A percentile compares a stretch with the other conserved stretches of the same genome.
Evolutionary conservation across 37 sponge, comb jelly and placozoan genomes (phyloP).

Genomic region (Lycopodina hypogea): DNA sequence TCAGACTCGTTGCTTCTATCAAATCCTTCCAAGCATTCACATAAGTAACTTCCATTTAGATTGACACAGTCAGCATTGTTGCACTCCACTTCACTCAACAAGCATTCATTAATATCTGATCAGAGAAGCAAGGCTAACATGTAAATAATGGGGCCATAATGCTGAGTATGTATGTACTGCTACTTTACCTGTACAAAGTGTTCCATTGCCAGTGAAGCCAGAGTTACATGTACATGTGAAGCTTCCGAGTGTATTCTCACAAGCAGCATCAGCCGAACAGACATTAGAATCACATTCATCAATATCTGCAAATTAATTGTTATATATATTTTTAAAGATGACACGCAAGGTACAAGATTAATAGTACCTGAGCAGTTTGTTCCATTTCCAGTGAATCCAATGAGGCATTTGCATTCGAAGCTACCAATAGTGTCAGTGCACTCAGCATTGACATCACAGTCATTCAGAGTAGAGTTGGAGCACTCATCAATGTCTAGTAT

Average conservation of each 20-base stretch:
- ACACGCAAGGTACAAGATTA: too few relatives aligned
- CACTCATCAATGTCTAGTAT: slow-evolving; percentile 21
- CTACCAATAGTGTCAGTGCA: slow-evolving; percentile 3
- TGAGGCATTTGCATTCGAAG: background rate
- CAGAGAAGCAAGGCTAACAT: background rate
- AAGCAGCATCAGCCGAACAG: slow-evolving; percentile 21
- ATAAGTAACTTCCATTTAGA: slow-evolving; percentile 19
- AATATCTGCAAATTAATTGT: slow-evolving; percentile 6
- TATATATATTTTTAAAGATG: background rate
- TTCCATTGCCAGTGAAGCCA: slow-evolving; percentile 23
- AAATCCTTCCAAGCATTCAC: slow-evolving; percentile 14
- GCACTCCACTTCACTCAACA: background rate
- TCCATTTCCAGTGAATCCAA: slow-evolving; percentile 19
- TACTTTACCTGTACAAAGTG: background rate
- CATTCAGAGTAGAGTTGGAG: background rate
- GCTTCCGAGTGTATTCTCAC: slow-evolving; percentile 21
- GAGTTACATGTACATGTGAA: slow-evolving; percentile 31
- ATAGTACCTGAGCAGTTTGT: background rate
- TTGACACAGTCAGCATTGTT: slow-evolving; percentile 12
- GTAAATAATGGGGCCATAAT: background rate
- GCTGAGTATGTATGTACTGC: background rate
- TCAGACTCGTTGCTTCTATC: background rate
- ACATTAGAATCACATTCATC: slow-evolving; percentile 27
- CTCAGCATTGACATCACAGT: slow-evolving; percentile 13
- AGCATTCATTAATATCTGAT: background rate